Evolutionary conservation across 1,140 invertebrate species (phyloP).

Genomic region (Macrocentrus cingulum): DNA sequence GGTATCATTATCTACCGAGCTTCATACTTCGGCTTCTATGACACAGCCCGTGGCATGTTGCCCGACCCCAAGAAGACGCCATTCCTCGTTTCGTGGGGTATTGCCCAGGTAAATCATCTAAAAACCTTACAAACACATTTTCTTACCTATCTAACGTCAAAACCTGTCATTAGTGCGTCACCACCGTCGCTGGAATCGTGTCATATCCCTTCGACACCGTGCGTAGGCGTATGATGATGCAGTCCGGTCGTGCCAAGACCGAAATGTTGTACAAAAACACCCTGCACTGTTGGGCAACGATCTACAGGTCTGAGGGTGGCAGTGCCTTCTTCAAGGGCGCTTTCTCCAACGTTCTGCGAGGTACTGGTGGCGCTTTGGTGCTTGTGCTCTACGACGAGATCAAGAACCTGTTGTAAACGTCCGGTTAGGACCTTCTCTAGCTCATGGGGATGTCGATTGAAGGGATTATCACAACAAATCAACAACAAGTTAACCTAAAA

Average conservation of each 20-base stretch:
- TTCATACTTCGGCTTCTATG: constrained; percentile 91
- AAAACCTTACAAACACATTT: not conserved
- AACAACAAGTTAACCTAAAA: not conserved
- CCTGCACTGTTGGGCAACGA: constrained; percentile 72
- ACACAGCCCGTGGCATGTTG: constrained; percentile 86
- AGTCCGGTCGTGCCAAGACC: constrained; percentile 69
- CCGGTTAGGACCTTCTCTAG: too few species aligned
- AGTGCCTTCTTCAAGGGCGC: constrained; percentile 81
- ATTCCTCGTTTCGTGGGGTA: constrained; percentile 72
- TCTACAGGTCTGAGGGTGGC: constrained; percentile 67
- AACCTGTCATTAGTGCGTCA: constrained; percentile 72
- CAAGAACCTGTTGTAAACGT: constrained; percentile 68
- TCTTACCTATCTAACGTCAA: too few species aligned
- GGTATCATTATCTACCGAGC: constrained; percentile 87
- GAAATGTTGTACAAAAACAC: constrained; percentile 76
- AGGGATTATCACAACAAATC: constrained; percentile 16
- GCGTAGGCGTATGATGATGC: constrained; percentile 89
- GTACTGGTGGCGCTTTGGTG: constrained; percentile 78
- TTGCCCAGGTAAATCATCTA: constrained; percentile 71
- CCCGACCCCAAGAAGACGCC: constrained; percentile 81
- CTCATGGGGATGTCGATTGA: too few species aligned
- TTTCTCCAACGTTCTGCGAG: constrained; percentile 77
- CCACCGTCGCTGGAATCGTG: constrained; percentile 75
- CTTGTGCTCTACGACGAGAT: constrained; percentile 79
- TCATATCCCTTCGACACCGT: constrained; percentile 91